Percentiles rank a stretch among this genome's conserved stretches.
These are phyloP conservation scores for Pagrus major DNA, from an alignment of 2,113 vertebrate species.

Conservation along the genomic window DNA sequence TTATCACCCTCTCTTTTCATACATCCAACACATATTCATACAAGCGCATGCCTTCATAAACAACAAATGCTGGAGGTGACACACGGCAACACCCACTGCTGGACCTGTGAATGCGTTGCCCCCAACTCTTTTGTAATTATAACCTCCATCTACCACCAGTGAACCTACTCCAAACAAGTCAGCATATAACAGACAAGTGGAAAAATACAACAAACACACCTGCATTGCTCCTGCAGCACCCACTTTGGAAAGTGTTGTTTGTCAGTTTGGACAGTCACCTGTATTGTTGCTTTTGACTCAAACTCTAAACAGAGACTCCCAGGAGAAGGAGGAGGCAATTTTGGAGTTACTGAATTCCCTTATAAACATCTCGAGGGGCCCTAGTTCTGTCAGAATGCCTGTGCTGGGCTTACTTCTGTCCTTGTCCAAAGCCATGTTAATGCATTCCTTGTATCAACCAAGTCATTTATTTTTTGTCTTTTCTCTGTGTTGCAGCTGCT, in stretches of 20 bases:
- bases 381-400: not conserved
- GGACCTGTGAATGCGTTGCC: conserved; percentile 21
- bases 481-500: conserved; percentile 88
- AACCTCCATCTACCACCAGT: conserved; percentile 8
- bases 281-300: not conserved
- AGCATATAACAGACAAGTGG: conserved; percentile 19
- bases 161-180: conserved; percentile 2
- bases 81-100: not conserved
- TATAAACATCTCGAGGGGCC: not conserved
- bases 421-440: not conserved
- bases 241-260: not conserved
- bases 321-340: not conserved
- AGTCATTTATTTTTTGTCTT: not conserved
- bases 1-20: not conserved
- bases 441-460: not conserved
- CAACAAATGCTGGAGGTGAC: conserved; percentile 15
- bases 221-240: conserved; percentile 19
- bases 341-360: not conserved
- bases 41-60: not conserved
- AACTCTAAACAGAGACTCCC: not conserved
- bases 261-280: not conserved
- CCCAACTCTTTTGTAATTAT: conserved; percentile 14
- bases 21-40: not conserved
- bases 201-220: conserved; percentile 31
- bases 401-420: not conserved